Evolutionary conservation across 2,113 vertebrate genomes (phyloP).

Genomic region (Micronycteris hirsuta): DNA sequence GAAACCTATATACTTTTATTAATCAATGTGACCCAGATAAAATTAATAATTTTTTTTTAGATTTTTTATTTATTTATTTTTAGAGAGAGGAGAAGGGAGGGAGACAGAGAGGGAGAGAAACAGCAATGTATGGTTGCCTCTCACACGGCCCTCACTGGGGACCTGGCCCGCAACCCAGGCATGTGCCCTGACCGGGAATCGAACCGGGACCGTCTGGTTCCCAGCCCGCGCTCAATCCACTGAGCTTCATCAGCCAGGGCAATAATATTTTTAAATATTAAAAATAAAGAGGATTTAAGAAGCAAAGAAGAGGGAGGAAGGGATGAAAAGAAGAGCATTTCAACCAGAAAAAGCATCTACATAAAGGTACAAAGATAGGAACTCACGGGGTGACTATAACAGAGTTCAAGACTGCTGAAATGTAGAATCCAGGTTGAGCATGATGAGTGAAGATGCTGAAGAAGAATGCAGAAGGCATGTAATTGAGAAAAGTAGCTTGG

Average conservation of each 20-base stretch:
- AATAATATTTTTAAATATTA: neutral
- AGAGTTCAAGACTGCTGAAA: neutral
- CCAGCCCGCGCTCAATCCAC: no score
- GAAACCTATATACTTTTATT: neutral
- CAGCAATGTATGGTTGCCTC: no score
- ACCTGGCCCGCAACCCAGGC: no score
- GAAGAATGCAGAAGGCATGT: neutral
- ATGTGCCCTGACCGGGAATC: no score
- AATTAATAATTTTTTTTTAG: neutral
- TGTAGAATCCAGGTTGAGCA: neutral
- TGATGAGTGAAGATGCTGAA: neutral
- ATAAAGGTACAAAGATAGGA: neutral
- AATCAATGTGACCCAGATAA: neutral
- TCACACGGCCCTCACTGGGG: no score
- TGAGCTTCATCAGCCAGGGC: no score
- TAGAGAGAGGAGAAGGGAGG: no score
- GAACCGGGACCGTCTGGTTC: no score
- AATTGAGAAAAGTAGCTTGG: neutral
- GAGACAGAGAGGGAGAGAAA: no score
- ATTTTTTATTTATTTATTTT: no score
- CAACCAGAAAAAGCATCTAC: neutral
- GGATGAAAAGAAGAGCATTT: neutral
- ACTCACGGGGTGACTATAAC: neutral
- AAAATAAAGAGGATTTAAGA: neutral
- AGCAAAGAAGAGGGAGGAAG: neutral